Evolutionary conservation across 2,888 invertebrate genomes (phyloP).

Genomic region (Spodoptera picta): DNA sequence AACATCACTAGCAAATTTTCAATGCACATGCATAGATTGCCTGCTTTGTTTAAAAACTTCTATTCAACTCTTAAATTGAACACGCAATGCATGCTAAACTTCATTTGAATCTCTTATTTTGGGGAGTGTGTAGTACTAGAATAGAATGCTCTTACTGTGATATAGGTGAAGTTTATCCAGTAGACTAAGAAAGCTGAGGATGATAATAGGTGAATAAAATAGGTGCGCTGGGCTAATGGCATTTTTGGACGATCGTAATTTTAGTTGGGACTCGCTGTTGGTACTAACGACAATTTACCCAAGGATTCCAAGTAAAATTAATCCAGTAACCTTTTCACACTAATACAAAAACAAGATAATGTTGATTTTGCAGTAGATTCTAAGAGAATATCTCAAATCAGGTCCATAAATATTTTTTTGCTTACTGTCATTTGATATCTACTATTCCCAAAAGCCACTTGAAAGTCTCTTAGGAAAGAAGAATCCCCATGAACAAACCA

Average conservation of each 20-base stretch:
- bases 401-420: too few relatives aligned
- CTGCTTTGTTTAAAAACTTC: neutral
- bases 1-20: constrained; percentile 5
- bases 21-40: constrained; percentile 26
- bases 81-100: constrained; percentile 22
- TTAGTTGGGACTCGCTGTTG: constrained; percentile 3
- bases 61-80: neutral
- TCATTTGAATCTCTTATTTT: constrained; percentile 8
- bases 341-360: too few relatives aligned
- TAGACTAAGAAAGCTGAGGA: constrained; percentile 57
- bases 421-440: too few relatives aligned
- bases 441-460: too few relatives aligned
- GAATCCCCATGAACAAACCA: constrained; percentile 1
- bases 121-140: constrained; percentile 17
- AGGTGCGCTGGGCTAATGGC: constrained; percentile 24
- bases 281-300: neutral
- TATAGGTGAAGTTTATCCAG: constrained; percentile 56
- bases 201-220: constrained; percentile 43
- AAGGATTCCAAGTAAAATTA: neutral
- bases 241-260: constrained; percentile 37
- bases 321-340: too few relatives aligned
- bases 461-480: neutral
- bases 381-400: too few relatives aligned
- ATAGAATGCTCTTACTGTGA: constrained; percentile 49
- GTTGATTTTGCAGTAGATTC: too few relatives aligned